Evolutionary conservation across 2,888 invertebrate species (phyloP).

Genomic region (Neocrepidodera transversa): DNA sequence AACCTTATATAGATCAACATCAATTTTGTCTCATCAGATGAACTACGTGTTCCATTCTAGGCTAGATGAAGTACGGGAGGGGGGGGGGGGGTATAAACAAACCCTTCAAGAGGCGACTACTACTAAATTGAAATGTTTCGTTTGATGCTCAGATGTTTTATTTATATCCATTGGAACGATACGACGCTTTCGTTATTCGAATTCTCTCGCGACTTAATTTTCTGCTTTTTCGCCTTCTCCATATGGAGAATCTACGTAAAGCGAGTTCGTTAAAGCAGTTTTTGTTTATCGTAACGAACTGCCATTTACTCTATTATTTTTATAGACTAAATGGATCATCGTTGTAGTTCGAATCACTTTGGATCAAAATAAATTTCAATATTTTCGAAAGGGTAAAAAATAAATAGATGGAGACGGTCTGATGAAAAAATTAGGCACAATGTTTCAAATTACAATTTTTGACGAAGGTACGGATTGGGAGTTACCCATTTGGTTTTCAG

Average conservation of each 20-base stretch:
- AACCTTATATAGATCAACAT: conserved; percentile 2
- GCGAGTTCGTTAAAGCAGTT: neutral
- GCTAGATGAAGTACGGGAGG: conserved; percentile 28
- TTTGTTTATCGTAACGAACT: too few relatives aligned
- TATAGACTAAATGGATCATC: too few relatives aligned
- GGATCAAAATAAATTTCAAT: too few relatives aligned
- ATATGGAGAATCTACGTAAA: neutral
- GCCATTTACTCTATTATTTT: too few relatives aligned
- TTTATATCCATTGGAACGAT: conserved; percentile 38
- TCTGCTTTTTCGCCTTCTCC: neutral
- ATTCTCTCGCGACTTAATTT: conserved; percentile 9
- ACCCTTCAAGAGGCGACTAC: conserved; percentile 34
- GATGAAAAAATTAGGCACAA: too few relatives aligned
- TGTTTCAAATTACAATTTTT: too few relatives aligned
- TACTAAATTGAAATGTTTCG: conserved; percentile 42
- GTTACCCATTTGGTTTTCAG: too few relatives aligned
- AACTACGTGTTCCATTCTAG: conserved; percentile 22
- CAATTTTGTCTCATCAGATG: conserved; percentile 26
- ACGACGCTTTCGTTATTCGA: conserved; percentile 9
- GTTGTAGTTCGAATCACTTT: too few relatives aligned
- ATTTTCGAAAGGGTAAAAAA: too few relatives aligned
- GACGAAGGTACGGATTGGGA: too few relatives aligned
- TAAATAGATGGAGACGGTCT: too few relatives aligned
- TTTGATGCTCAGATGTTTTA: conserved; percentile 38
- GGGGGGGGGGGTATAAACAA: conserved; percentile 34